Evolutionary conservation across 2,888 invertebrate genomes (phyloP), one percentile per base, ranked within the genome.

Genomic region (Ochlodes sylvanus): DNA sequence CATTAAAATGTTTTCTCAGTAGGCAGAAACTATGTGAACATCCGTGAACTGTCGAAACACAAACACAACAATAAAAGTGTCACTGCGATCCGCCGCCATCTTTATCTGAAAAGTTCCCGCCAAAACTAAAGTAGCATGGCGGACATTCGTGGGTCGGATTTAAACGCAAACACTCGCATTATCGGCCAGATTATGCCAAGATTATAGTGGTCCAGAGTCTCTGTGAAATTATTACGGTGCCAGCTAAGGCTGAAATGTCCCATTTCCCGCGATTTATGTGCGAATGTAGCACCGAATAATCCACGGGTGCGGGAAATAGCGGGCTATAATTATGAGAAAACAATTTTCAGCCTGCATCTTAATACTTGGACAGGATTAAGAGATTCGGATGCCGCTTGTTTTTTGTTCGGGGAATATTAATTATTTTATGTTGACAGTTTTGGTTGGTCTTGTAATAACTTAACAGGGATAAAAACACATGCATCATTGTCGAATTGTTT

Each of bases 261-360:
- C 93, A 92, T 92, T 92, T 87, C 80, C 81, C 66, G 73, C 82
- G 89, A 93, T 93, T 92, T 93, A 93, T 92, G 90, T 88, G 89
- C 89, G 88, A 92, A 90, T 89, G 89, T 90, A 88, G 86, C 86
- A 82, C 84, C 84, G 81, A 80, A 77, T 92, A 91, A 92, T 88
- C 92, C 90, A 76, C 79, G 82, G 79, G 77, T 77, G 80, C 63
- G 81, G 84, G 81, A 79, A 81, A 83, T 81, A 84, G 81, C 73
- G 80, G 81, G 82, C 82, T 84, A 87, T 92, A 92, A 93, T 93
- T 92, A 92, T 93, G 92, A 92, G 92, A 90, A 93, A 92, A 92
- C 92, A 92, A 92, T 93, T 93, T 92, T 86, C 86, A 82, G 84
- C 84, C 83, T 89, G 87, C 90, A 88, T 91, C 89, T 90, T 89